These are phyloP conservation scores for Craterocephalus amniculus DNA, from an alignment of 2,797 vertebrate species.

Conservation along the genomic window DNA sequence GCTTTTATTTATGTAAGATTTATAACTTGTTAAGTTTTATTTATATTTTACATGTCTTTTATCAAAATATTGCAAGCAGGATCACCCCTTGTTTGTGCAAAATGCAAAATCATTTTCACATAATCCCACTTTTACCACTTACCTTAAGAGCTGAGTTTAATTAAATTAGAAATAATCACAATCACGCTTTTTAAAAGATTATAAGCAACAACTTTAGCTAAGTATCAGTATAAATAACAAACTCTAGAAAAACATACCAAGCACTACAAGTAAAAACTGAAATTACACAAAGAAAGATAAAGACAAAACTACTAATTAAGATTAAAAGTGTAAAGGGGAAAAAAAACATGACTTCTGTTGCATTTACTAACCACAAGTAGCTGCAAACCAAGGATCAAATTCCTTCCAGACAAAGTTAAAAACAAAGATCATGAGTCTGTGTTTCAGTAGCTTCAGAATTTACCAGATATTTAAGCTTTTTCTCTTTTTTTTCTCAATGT, in stretches of 20 bases:
- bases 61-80: slow-evolving; percentile 2
- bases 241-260: slow-evolving; percentile 9
- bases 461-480: not conserved
- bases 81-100: slow-evolving; percentile 30
- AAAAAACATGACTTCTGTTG: not conserved
- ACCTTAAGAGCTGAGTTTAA: slow-evolving; percentile 18
- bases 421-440: slow-evolving; percentile 2
- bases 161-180: slow-evolving; percentile 24
- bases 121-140: slow-evolving; percentile 28
- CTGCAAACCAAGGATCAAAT: not conserved
- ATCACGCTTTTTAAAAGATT: too few species aligned
- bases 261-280: slow-evolving; percentile 12
- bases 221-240: not conserved
- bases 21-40: slow-evolving; percentile 13
- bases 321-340: slow-evolving; percentile 1
- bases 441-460: slow-evolving; percentile 10
- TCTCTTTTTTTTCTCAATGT: not conserved
- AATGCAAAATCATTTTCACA: slow-evolving; percentile 28
- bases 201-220: too few species aligned
- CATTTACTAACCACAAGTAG: not conserved
- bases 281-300: not conserved
- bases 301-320: slow-evolving; percentile 14
- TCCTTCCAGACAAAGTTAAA: not conserved
- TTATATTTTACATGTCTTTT: not conserved
- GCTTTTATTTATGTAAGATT: slow-evolving; percentile 16